phyloP scores from a whole-genome alignment of 2,113 vertebrate species.

The Lampris incognitus region DNA sequence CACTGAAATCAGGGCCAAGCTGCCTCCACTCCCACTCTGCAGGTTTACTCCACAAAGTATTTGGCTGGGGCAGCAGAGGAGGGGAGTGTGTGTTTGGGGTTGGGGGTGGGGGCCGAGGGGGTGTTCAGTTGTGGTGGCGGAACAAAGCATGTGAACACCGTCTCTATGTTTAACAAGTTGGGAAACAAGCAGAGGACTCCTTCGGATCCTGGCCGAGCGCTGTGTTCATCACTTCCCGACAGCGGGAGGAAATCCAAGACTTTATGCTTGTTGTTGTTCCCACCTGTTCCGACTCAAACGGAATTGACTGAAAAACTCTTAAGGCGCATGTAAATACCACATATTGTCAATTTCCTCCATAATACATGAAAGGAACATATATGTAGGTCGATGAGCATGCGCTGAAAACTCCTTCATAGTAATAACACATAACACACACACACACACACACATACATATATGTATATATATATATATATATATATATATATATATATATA shows the following conservation, averaged over 20 bases:
- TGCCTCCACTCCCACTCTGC: conserved; percentile 74
- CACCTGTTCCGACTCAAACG: neutral
- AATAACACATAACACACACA: neutral
- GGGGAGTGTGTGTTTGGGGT: conserved; percentile 31
- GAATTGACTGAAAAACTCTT: conserved; percentile 31
- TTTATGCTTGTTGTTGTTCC: conserved; percentile 17
- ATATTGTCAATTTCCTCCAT: conserved; percentile 15
- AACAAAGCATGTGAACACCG: conserved; percentile 81
- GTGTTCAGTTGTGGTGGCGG: conserved; percentile 51
- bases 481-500: too few species aligned
- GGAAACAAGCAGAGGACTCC: conserved; percentile 70
- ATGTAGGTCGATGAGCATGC: neutral
- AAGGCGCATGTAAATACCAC: conserved; percentile 9
- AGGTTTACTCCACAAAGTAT: conserved; percentile 66
- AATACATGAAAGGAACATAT: conserved; percentile 1
- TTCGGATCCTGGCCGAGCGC: conserved; percentile 52
- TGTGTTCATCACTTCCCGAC: conserved; percentile 29
- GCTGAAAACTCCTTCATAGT: conserved; percentile 17
- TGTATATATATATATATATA: too few species aligned
- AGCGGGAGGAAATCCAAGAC: conserved; percentile 44
- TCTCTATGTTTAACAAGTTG: conserved; percentile 80
- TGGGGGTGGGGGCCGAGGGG: conserved; percentile 39
- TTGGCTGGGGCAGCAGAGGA: conserved; percentile 57
- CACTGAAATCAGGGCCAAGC: conserved; percentile 78
- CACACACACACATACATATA: too few species aligned